Conservation (phyloP, 2,113 vertebrate genomes). For the Neofelis nebulosa region DNA sequence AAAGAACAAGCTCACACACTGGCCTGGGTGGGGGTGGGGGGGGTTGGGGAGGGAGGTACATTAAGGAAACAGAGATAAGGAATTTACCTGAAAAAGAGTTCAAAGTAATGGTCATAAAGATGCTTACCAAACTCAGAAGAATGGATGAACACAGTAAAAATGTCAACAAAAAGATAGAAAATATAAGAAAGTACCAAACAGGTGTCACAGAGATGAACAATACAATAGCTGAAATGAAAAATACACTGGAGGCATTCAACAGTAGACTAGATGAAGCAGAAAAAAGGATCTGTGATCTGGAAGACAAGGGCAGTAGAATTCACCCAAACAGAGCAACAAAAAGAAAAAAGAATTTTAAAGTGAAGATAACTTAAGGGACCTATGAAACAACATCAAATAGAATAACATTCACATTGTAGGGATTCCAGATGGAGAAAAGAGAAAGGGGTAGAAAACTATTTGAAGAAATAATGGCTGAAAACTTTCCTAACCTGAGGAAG, state of each 20-base stretch:
- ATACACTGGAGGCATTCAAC: not conserved
- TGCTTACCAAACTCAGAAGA: not conserved
- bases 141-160: not conserved
- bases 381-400: not conserved
- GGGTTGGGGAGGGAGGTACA: accelerated
- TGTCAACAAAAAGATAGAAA: not conserved
- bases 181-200: not conserved
- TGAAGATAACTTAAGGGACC: not conserved
- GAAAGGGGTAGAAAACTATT: not conserved
- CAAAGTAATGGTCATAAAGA: not conserved
- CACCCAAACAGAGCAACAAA: not conserved
- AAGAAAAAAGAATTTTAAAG: not conserved
- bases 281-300: not conserved
- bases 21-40: accelerated
- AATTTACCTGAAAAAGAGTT: not conserved
- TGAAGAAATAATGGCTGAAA: not conserved
- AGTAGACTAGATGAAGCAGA: not conserved
- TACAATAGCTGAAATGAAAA: not conserved
- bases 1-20: not conserved
- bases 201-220: not conserved
- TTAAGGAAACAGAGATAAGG: not conserved
- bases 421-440: not conserved
- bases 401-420: not conserved
- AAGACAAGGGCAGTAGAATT: not conserved
- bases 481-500: not conserved